Evolutionary conservation across 2,888 invertebrate genomes (phyloP), one percentile per base, ranked within the genome.

Genomic region (Folsomia manolachei): DNA sequence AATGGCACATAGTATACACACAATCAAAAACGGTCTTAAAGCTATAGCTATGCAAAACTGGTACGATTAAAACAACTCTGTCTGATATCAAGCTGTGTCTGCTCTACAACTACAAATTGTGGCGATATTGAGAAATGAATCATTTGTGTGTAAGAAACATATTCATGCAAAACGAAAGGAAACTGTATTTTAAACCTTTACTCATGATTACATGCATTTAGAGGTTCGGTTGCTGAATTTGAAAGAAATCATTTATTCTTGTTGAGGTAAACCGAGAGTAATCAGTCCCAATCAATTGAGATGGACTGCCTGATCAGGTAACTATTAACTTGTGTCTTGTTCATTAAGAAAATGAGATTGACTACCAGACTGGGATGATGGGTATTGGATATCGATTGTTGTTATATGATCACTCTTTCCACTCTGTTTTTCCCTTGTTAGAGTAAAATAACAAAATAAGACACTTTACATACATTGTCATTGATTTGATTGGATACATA

Each of bases 321-420:
- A 21, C 56, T 56, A 56, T 56, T 56, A 56, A 56, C 56, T 56
- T 56, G 56, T 56, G 21, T 25, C 67, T 67, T 67, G 67, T 67
- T 67, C 67, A 67, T 67, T 67, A 67, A 67, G 56, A 21, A 56
- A 56, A 56, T 11, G 18, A 56, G 39, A 52, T 39, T 39, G 39
- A 39, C 39, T 39, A 39, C 39, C n/a, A n/a, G n/a, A n/a, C n/a
- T n/a, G n/a, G n/a, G n/a, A 39, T 39, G 39, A 14, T 39, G 4
- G 39, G 39, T 14, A n/a, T 39, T 14, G 14, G 39, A 39, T 4
- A 39, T 14, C 39, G 39, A 9, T 39, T 39, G 39, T 39, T 4
- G 7, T 9, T 39, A 39, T 14, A 39, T 14, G 14, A 39, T 9
- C 39, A n/a, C n/a, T n/a, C n/a, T n/a, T n/a, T n/a, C n/a, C n/a